Evolutionary conservation across 1,140 invertebrate genomes (phyloP).

Genomic region (Zophobas atratus): DNA sequence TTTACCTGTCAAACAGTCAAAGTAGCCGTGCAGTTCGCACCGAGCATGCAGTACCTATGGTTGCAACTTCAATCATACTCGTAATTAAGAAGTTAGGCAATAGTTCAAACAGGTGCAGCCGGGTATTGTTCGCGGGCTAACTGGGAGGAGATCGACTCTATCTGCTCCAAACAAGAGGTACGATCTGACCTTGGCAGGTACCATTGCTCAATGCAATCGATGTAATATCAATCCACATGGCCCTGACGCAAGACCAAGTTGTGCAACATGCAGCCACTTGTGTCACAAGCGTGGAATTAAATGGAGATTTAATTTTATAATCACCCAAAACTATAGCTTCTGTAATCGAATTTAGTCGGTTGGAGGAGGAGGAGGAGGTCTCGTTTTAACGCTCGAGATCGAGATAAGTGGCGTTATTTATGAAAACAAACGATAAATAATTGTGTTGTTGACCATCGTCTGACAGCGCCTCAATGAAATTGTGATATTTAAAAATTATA

Average conservation of each 20-base stretch:
- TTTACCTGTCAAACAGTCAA: conserved; percentile 23
- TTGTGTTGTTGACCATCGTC: background rate
- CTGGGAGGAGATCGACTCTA: conserved; percentile 24
- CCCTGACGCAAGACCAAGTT: conserved; percentile 49
- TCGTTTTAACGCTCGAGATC: background rate
- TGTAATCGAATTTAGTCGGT: background rate
- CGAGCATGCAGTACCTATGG: conserved; percentile 6
- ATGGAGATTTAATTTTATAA: conserved; percentile 32
- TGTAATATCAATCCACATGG: conserved; percentile 52
- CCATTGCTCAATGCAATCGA: conserved; percentile 50
- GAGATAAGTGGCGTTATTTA: background rate
- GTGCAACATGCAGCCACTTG: conserved; percentile 40
- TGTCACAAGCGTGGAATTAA: conserved; percentile 35
- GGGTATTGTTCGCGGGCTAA: conserved; percentile 23
- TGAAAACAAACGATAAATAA: background rate
- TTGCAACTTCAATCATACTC: conserved; percentile 27
- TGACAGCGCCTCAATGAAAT: background rate
- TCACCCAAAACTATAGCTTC: background rate
- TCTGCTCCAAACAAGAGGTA: conserved; percentile 39
- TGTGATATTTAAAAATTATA: background rate
- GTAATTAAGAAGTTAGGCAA: conserved; percentile 40
- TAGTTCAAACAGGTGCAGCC: conserved; percentile 46
- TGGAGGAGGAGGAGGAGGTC: background rate
- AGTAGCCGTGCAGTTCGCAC: background rate
- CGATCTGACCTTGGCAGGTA: conserved; percentile 49